A percentile compares a stretch with the other conserved stretches of the same genome.
phyloP scores from a whole-genome alignment of 2,888 invertebrate genomes.

The Erebia epiphron region DNA sequence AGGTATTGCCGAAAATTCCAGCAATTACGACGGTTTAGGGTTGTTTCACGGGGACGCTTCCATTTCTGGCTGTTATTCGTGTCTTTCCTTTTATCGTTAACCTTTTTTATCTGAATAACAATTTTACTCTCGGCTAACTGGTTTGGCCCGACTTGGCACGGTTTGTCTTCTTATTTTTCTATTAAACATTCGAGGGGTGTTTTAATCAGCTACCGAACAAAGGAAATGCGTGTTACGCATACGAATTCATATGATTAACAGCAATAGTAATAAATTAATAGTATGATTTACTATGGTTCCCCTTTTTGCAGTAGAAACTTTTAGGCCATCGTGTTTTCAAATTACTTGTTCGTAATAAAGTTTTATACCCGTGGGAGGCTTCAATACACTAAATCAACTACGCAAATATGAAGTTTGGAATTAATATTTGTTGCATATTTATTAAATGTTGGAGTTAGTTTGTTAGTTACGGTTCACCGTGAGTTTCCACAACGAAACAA shows the following conservation, averaged over 20 bases:
- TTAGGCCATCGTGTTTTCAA: not conserved
- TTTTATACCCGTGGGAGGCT: not conserved
- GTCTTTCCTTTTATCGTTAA: conserved; percentile 29
- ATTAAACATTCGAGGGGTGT: too few species aligned
- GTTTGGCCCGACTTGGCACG: too few species aligned
- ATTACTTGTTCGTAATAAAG: not conserved
- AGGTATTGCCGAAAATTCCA: conserved; percentile 47
- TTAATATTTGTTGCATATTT: not conserved
- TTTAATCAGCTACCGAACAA: too few species aligned
- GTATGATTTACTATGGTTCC: too few species aligned
- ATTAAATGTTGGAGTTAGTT: not conserved
- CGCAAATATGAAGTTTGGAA: not conserved
- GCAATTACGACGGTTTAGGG: conserved; percentile 35
- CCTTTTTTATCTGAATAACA: conserved; percentile 19
- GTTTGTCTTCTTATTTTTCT: too few species aligned
- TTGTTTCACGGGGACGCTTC: conserved; percentile 29
- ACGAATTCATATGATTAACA: too few species aligned
- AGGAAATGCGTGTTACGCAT: too few species aligned
- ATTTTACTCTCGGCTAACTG: not conserved
- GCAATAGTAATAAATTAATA: too few species aligned
- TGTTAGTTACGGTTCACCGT: not conserved
- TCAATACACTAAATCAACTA: not conserved
- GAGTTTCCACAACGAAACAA: not conserved
- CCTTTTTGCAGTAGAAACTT: not conserved
- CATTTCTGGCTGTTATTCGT: conserved; percentile 24